phyloP scores from a whole-genome alignment of 2,797 vertebrate genomes.

The Falco novaeseelandiae region DNA sequence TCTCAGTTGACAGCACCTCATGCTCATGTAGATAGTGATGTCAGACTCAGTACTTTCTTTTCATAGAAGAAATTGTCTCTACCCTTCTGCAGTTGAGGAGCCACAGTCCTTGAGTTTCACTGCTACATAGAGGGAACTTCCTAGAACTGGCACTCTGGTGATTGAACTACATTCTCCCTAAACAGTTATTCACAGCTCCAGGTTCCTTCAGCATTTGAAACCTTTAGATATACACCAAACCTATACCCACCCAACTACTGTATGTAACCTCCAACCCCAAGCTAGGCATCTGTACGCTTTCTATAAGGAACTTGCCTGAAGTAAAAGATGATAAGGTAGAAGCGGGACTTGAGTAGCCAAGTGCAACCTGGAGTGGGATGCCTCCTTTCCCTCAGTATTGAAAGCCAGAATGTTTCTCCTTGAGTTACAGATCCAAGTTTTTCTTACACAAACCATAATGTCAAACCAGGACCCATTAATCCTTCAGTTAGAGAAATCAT shows the following conservation, averaged over 20 bases:
- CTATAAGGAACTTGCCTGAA: neutral
- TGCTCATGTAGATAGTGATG: neutral
- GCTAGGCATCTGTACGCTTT: rapidly evolving
- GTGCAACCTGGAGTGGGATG: neutral
- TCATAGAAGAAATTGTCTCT: neutral
- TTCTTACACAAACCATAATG: neutral
- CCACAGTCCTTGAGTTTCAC: neutral
- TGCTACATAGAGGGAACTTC: neutral
- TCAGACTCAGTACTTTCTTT: neutral
- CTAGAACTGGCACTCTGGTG: neutral
- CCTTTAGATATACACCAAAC: neutral
- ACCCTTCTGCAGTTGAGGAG: neutral
- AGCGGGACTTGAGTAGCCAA: neutral
- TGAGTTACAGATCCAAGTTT: neutral
- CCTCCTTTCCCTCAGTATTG: neutral
- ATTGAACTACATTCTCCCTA: neutral
- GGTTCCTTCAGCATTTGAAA: neutral
- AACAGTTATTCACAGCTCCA: neutral
- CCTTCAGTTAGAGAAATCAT: neutral
- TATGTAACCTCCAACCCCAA: neutral
- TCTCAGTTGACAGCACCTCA: neutral
- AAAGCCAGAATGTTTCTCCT: neutral
- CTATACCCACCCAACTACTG: neutral
- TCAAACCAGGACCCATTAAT: neutral
- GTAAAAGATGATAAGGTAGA: neutral